Conservation (phyloP, 1,140 invertebrate species). For the Caenorhabditis elegans region DNA sequence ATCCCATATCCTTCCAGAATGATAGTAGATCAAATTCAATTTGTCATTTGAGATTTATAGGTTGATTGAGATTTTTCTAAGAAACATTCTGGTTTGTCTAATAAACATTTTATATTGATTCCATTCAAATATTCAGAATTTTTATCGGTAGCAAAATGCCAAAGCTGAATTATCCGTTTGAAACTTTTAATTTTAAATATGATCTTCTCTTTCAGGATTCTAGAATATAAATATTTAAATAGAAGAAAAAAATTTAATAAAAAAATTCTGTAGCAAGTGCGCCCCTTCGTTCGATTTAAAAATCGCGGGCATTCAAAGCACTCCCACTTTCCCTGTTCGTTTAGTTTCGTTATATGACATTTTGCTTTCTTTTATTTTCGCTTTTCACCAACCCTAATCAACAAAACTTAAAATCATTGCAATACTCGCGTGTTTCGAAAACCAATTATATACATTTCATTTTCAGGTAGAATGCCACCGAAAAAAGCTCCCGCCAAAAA, state of each 20-base stretch:
- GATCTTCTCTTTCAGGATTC: too few relatives aligned
- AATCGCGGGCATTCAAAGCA: not conserved
- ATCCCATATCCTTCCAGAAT: not conserved
- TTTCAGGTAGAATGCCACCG: constrained; percentile 24
- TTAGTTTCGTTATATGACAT: not conserved
- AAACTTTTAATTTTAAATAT: too few relatives aligned
- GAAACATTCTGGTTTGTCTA: not conserved
- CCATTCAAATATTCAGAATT: too few relatives aligned
- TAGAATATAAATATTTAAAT: not conserved
- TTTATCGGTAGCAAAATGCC: too few relatives aligned
- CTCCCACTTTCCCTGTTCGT: not conserved
- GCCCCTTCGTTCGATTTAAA: not conserved
- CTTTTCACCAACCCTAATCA: too few relatives aligned
- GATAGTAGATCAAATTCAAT: not conserved
- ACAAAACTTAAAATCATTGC: too few relatives aligned
- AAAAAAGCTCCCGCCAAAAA: constrained; percentile 17
- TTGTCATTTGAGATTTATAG: not conserved
- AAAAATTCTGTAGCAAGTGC: too few relatives aligned
- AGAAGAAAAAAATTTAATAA: too few relatives aligned
- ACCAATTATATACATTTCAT: not conserved
- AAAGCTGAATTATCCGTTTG: too few relatives aligned
- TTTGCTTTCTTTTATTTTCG: too few relatives aligned
- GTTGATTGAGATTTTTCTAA: not conserved
- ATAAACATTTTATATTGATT: not conserved
- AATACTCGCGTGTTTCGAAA: not conserved